Percentiles rank a stretch among this genome's conserved stretches.
These are phyloP conservation scores for Desoria tigrina DNA, from an alignment of 2,888 invertebrate species.

Conservation along the genomic window DNA sequence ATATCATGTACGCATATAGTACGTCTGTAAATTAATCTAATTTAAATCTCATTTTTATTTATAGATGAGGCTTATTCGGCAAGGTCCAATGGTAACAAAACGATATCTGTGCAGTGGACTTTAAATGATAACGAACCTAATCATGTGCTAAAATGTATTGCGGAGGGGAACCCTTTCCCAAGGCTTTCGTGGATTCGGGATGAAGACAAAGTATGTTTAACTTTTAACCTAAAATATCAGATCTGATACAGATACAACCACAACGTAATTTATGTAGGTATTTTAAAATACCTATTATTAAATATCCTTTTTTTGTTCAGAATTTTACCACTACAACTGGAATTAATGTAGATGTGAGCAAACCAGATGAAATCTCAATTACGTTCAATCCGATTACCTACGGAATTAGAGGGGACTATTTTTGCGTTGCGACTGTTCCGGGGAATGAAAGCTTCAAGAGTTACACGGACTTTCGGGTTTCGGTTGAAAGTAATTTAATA, in stretches of 20 bases:
- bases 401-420: not conserved
- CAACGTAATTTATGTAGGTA: too few species aligned
- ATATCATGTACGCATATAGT: too few species aligned
- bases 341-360: not conserved
- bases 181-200: not conserved
- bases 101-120: not conserved
- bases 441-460: not conserved
- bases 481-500: not conserved
- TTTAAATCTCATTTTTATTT: too few species aligned
- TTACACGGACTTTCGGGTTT: constrained; percentile 1
- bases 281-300: too few species aligned
- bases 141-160: not conserved
- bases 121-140: not conserved
- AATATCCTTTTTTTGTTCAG: not conserved
- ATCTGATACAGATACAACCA: too few species aligned
- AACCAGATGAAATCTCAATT: not conserved
- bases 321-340: not conserved
- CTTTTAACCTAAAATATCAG: too few species aligned
- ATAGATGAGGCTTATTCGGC: not conserved
- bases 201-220: not conserved
- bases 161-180: not conserved
- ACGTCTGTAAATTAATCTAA: too few species aligned
- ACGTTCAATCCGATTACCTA: not conserved
- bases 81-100: not conserved
- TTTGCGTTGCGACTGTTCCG: constrained; percentile 10